These are phyloP conservation scores for Galeopsomyia nigrocyanea DNA, from an alignment of 2,888 invertebrate species.

Conservation along the genomic window DNA sequence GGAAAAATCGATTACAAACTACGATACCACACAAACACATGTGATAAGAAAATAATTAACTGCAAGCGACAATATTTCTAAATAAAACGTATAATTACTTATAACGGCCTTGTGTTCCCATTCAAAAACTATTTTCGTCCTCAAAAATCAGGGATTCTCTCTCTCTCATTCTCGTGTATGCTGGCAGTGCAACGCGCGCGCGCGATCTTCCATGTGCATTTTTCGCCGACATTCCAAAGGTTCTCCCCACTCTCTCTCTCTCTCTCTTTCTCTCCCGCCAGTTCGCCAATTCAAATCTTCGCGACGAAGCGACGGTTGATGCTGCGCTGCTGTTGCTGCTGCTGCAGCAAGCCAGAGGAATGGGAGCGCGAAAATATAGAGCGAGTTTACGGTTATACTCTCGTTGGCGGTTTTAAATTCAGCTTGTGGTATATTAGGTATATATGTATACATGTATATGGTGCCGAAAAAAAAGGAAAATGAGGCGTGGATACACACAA, in stretches of 20 bases:
- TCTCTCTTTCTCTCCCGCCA: background rate
- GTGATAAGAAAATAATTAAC: too few species aligned
- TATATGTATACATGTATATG: background rate
- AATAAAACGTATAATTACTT: too few species aligned
- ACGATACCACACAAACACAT: too few species aligned
- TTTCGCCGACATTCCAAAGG: slow-evolving; percentile 3
- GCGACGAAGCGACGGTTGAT: slow-evolving; percentile 20
- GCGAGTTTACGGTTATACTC: slow-evolving; percentile 42
- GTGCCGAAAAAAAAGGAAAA: slow-evolving; percentile 11
- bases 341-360: slow-evolving; percentile 10
- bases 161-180: background rate
- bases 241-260: slow-evolving; percentile 23
- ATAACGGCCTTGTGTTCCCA: too few species aligned
- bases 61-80: too few species aligned
- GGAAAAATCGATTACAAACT: too few species aligned
- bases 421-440: too few species aligned
- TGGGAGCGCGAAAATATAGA: slow-evolving; percentile 47
- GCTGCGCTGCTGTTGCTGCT: background rate
- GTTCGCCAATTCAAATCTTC: slow-evolving; percentile 40
- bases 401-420: too few species aligned
- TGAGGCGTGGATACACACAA: background rate
- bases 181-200: background rate
- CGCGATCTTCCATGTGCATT: too few species aligned
- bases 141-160: background rate
- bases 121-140: too few species aligned